Evolutionary conservation across 30 jellyfish, hydroid and myxozoan species (phyloP), one percentile per base, ranked within the genome.

Genomic region (Morbakka virulenta): DNA sequence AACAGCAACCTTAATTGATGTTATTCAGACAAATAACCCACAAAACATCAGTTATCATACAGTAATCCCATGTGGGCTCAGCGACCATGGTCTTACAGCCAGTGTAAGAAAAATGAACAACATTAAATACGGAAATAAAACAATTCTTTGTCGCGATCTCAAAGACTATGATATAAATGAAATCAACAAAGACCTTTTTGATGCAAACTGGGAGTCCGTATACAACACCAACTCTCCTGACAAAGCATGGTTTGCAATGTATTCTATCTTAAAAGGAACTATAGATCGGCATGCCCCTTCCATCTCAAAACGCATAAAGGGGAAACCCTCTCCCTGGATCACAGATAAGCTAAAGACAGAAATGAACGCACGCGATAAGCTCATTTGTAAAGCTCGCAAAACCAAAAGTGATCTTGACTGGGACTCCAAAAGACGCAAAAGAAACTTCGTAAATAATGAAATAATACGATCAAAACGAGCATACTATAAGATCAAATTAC

Each of bases 301-400:
- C 57, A 41, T 41, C 57, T 41, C 57, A 76, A 36, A 17, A 62
- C n/a, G n/a, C n/a, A n/a, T n/a, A n/a, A 62, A 62, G 87, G n/a
- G 87, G 9, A 72, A 72, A 72, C 78, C 84, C 23, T 48, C 84
- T n/a, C 84, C 84, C 20, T 72, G 84, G 84, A 48, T 52, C 68
- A 52, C 50, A 21, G 64, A 57, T 52, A 79, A 76, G 17, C 50
- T 76, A n/a, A 76, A 76, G 69, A 52, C 26, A 62, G 27, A 52
- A 23, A 76, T 76, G 87, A 76, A 76, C 84, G 53, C 33, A 12
- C 85, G 86, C 29, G 87, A 76, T 62, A 41, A 62, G 64, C 87
- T 76, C 22, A 25, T 52, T 17, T 84, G 87, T 13, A 51, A 26
- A 30, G 28, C 71, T 35, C 79, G 77, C n/a, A 73, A 51, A 47